A percentile compares a stretch with the other conserved stretches of the same genome.
phyloP scores from a whole-genome alignment of 37 sponge, comb jelly and placozoan species.

The Spongilla lacustris region DNA sequence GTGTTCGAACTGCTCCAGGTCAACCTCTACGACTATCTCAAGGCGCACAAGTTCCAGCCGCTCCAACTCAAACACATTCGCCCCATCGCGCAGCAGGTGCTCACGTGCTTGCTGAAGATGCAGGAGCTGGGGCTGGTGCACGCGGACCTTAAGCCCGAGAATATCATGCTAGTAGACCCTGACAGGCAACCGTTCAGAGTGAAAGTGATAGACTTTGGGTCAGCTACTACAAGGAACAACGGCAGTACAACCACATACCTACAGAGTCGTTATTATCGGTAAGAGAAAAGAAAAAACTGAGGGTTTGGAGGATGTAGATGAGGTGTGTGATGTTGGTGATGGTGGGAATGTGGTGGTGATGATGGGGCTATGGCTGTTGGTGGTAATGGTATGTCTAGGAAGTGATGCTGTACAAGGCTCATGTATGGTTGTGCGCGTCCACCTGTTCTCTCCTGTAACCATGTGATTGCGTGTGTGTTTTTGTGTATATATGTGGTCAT shows the following conservation, averaged over 20 bases:
- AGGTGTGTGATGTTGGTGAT: no score
- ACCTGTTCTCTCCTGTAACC: no score
- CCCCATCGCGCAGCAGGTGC: conserved; percentile 93
- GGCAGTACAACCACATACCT: conserved; percentile 79
- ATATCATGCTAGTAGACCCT: conserved; percentile 95
- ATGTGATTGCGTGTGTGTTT: no score
- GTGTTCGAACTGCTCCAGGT: conserved; percentile 92
- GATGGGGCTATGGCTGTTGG: no score
- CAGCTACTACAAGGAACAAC: conserved; percentile 60
- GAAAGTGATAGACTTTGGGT: conserved; percentile 95
- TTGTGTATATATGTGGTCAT: no score
- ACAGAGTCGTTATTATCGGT: conserved; percentile 95
- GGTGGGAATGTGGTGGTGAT: no score
- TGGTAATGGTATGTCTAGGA: no score
- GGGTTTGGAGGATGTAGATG: no score
- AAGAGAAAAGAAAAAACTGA: no score
- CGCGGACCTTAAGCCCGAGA: conserved; percentile 97
- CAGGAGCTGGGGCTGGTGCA: conserved; percentile 85
- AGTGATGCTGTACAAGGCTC: no score
- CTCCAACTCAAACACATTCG: conserved; percentile 87
- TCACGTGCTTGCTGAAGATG: conserved; percentile 78
- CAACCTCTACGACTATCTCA: conserved; percentile 94
- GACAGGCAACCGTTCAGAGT: conserved; percentile 81
- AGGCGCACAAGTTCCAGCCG: conserved; percentile 80
- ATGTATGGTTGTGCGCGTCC: no score